These are phyloP conservation scores for Magallana ariakensis DNA, from an alignment of 1,140 invertebrate genomes.

Conservation along the genomic window DNA sequence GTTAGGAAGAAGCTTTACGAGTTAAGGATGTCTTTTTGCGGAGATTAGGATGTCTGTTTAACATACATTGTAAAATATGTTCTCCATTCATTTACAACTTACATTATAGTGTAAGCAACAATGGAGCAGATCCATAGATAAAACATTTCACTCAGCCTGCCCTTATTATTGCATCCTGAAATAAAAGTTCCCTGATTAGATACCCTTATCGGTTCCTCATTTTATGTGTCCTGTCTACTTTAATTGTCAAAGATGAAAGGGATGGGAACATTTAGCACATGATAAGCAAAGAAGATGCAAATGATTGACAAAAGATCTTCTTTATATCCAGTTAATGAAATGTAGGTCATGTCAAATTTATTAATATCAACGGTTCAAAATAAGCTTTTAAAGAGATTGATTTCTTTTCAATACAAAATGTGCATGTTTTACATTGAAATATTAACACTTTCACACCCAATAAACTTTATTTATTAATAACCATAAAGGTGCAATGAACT, in stretches of 20 bases:
- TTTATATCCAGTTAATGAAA: not conserved
- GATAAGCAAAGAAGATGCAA: not conserved
- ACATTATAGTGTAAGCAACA: not conserved
- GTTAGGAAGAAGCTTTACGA: not conserved
- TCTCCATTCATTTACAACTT: constrained; percentile 5
- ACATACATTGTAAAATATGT: not conserved
- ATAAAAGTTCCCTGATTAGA: not conserved
- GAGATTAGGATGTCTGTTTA: not conserved
- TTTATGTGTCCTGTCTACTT: constrained; percentile 27
- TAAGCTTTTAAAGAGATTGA: no score
- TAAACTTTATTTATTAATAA: no score
- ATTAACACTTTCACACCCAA: no score
- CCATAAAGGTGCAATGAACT: no score
- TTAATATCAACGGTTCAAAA: no score
- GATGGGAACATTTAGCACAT: not conserved
- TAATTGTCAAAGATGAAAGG: constrained; percentile 34
- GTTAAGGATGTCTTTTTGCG: not conserved
- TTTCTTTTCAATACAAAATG: no score
- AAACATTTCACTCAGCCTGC: not conserved
- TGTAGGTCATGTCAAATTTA: not conserved
- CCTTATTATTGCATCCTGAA: not conserved
- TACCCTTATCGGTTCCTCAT: not conserved
- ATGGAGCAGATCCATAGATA: not conserved
- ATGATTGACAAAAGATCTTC: not conserved
- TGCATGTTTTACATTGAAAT: no score